phyloP scores from a whole-genome alignment of 2,888 invertebrate genomes.

The Hypena proboscidalis region DNA sequence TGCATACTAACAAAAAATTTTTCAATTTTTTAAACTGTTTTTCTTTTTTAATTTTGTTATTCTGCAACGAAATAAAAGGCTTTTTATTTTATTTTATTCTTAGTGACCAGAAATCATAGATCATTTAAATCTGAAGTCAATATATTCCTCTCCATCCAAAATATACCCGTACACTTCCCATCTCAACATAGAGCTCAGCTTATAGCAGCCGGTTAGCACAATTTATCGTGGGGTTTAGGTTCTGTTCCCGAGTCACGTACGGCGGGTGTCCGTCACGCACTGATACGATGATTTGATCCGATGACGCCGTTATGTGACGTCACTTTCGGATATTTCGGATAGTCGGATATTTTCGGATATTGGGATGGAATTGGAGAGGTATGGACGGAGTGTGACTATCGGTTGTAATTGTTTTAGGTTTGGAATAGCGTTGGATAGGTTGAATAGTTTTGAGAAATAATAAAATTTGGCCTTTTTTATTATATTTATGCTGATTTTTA shows the following conservation, averaged over 20 bases:
- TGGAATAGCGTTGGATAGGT: too few species aligned
- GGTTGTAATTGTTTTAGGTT: not conserved
- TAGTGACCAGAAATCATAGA: too few species aligned
- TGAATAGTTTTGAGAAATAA: too few species aligned
- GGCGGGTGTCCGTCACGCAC: conserved; percentile 74
- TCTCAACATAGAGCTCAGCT: conserved; percentile 23
- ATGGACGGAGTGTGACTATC: not conserved
- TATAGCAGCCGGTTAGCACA: conserved; percentile 55
- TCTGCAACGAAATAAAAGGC: too few species aligned
- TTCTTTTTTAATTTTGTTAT: too few species aligned
- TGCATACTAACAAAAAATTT: too few species aligned
- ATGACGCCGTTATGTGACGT: conserved; percentile 53
- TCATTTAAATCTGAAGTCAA: too few species aligned
- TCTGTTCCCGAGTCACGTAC: conserved; percentile 76
- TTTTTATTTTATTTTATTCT: too few species aligned
- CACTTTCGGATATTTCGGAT: conserved; percentile 11
- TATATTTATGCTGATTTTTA: too few species aligned
- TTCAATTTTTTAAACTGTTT: too few species aligned
- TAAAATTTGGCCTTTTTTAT: too few species aligned
- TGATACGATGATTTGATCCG: conserved; percentile 78
- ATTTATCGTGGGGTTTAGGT: conserved; percentile 73
- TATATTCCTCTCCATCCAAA: too few species aligned
- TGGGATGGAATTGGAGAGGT: conserved; percentile 6
- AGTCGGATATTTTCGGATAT: conserved; percentile 6
- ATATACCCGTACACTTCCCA: conserved; percentile 5